phyloP scores from a whole-genome alignment of 2,113 vertebrate genomes.

The Vidua chalybeata region DNA sequence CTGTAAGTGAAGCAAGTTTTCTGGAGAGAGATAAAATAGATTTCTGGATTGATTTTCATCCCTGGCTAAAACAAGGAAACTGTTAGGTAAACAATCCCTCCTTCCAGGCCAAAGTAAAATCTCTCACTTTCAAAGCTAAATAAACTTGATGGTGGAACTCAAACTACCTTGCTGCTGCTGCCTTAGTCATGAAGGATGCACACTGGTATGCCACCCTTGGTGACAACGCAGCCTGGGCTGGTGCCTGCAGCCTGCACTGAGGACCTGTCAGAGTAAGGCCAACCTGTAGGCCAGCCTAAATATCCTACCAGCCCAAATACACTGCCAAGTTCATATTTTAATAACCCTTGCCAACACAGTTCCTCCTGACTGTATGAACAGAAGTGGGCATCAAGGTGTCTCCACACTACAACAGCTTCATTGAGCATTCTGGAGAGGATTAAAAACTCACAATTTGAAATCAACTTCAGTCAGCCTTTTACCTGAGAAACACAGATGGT shows the following conservation, averaged over 20 bases:
- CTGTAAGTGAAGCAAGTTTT: neutral
- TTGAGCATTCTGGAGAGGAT: fast-evolving
- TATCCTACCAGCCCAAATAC: neutral
- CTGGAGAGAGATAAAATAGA: neutral
- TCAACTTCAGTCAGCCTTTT: neutral
- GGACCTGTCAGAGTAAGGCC: neutral
- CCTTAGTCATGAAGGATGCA: neutral
- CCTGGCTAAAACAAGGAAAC: neutral
- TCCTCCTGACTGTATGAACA: neutral
- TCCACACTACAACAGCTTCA: neutral
- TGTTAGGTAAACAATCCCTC: neutral
- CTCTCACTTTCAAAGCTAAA: neutral
- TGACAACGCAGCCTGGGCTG: neutral
- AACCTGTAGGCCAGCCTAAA: neutral
- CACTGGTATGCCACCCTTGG: fast-evolving
- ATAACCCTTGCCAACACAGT: fast-evolving
- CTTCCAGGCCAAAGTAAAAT: neutral
- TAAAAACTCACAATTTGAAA: neutral
- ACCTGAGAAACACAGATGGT: neutral
- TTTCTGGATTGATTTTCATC: neutral
- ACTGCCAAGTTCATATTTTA: neutral
- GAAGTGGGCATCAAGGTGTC: neutral
- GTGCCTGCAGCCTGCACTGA: neutral
- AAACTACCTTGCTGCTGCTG: neutral
- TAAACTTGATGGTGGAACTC: neutral